These are phyloP conservation scores for Perognathus longimembris DNA, from an alignment of 2,113 vertebrate genomes.

Conservation along the genomic window DNA sequence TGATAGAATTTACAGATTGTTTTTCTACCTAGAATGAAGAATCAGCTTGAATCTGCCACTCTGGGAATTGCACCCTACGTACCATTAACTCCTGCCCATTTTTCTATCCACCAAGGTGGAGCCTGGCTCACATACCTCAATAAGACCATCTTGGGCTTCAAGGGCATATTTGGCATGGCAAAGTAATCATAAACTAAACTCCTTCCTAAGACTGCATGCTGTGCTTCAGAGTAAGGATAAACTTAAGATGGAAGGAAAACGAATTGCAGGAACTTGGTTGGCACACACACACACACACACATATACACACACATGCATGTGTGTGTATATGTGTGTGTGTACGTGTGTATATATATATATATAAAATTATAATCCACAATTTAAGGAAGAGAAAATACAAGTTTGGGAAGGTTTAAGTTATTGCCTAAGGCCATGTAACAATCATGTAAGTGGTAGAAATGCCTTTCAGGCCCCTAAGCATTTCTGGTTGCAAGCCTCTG, in stretches of 20 bases:
- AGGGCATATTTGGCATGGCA: background rate
- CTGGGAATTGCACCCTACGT: background rate
- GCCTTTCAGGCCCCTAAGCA: background rate
- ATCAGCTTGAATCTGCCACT: background rate
- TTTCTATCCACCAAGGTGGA: background rate
- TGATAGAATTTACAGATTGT: background rate
- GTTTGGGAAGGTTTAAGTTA: slow-evolving; percentile 13
- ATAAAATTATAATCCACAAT: too few species aligned
- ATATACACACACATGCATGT: too few species aligned
- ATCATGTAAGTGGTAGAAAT: background rate
- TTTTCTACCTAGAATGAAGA: background rate
- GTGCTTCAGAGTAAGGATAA: background rate
- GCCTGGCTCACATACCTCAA: background rate
- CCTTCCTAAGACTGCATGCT: background rate
- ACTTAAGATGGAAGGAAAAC: slow-evolving; percentile 4
- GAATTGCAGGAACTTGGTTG: background rate
- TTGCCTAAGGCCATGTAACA: background rate
- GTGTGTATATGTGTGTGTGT: too few species aligned
- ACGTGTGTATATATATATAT: too few species aligned
- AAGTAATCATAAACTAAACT: slow-evolving; percentile 4
- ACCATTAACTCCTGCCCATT: background rate
- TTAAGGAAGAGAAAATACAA: slow-evolving; percentile 20
- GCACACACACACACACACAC: too few species aligned
- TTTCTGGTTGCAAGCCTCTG: slow-evolving; percentile 25
- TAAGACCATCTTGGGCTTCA: background rate